A percentile compares a stretch with the other conserved stretches of the same genome.
These are phyloP conservation scores for Neodiprion fabricii DNA, from an alignment of 1,140 invertebrate genomes.

Conservation along the genomic window DNA sequence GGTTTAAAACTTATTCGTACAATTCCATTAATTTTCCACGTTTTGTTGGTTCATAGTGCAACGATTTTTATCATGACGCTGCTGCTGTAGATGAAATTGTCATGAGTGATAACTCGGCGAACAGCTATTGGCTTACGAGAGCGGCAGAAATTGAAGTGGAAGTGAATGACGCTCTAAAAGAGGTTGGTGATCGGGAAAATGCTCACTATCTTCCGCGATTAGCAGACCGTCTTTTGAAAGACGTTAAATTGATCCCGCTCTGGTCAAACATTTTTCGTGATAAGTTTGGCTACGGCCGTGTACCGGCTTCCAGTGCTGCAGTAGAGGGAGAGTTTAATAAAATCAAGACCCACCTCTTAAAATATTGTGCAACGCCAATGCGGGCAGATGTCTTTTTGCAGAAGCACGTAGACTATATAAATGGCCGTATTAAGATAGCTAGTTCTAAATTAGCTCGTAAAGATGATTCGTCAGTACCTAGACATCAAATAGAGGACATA, in stretches of 20 bases:
- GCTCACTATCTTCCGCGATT: conserved; percentile 17
- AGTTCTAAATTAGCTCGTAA: too few relatives aligned
- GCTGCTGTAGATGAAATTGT: too few relatives aligned
- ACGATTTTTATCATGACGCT: too few relatives aligned
- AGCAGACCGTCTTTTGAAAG: conserved; percentile 8
- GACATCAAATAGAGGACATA: too few relatives aligned
- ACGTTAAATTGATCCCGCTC: conserved; percentile 16
- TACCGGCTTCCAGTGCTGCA: conserved; percentile 22
- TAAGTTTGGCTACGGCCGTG: conserved; percentile 24
- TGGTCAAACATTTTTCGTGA: conserved; percentile 15
- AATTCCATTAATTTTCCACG: too few relatives aligned
- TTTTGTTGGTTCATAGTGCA: too few relatives aligned
- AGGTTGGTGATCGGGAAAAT: conserved; percentile 8
- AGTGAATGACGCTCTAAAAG: too few relatives aligned
- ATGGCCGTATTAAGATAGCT: conserved; percentile 19
- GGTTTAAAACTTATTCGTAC: too few relatives aligned
- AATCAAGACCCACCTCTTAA: conserved; percentile 23
- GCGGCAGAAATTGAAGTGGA: too few relatives aligned
- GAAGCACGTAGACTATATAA: conserved; percentile 25
- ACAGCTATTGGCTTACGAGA: too few relatives aligned
- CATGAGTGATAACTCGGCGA: too few relatives aligned
- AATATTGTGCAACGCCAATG: conserved; percentile 18
- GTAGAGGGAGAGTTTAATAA: conserved; percentile 23
- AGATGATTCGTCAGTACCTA: too few relatives aligned
- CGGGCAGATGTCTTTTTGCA: conserved; percentile 27